Evolutionary conservation across 2,113 vertebrate genomes (phyloP), one percentile per base, ranked within the genome.

Genomic region (Neodontobutis hainanensis): DNA sequence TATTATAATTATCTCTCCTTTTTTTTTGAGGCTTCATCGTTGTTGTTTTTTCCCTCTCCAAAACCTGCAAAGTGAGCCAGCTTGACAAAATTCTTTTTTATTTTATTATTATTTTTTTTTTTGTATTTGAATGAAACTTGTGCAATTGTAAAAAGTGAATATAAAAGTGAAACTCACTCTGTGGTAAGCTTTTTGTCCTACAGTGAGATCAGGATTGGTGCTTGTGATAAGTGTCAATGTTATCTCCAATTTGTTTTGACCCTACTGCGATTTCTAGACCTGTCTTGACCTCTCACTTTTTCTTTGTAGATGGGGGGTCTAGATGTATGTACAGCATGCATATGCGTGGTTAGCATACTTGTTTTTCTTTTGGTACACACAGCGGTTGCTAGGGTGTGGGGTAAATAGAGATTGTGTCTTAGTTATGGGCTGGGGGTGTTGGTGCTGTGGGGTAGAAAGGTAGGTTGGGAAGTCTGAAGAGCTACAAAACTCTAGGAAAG

Each of bases 331-430:
- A 84, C 56, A 77, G 73, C 65, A 78, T 80, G 76, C 65, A 84
- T 84, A 75, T 4, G 50, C 70, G 61, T 61, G 35, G 70, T 4
- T 47, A 75, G 69, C 68, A 27, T 16, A 5, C 64, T 61, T 77
- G 59, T 80, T 78, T 81, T 85, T 72, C 68, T 81, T 89, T 84
- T 66, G 78, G 84, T 87, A 84, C 81, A 88, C 70, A 87, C 62
- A 73, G 15, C 0, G 60, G 86, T 90, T 88, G 85, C 84, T 87
- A 88, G 64, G 86, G 69, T 73, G 65, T 62, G 57, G 78, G 76
- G 88, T 78, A 89, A 85, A 87, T 74, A 70, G 67, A 82, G 80
- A 84, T 86, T 74, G 19, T 56, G 64, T 40, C 43, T 68, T 12
- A 74, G 80, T 80, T 68, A 73, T 70, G 75, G 56, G 59, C 63